A percentile compares a stretch with the other conserved stretches of the same genome.
These are phyloP conservation scores for Avahi laniger DNA, from an alignment of 2,797 vertebrate genomes.

Conservation along the genomic window DNA sequence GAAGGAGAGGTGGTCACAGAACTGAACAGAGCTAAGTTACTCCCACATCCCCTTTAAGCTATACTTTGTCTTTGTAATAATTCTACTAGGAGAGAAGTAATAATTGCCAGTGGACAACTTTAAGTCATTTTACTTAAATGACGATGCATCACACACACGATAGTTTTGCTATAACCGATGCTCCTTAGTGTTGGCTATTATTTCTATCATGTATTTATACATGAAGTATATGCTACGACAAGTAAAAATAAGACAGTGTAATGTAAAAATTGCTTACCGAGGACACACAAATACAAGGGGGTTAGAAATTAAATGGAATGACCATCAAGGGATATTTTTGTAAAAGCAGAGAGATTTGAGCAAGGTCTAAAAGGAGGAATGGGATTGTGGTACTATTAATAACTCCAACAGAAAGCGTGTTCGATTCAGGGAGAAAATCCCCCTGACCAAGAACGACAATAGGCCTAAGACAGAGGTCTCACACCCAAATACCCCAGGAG, in stretches of 20 bases:
- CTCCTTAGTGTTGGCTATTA: not conserved
- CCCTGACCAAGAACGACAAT: not conserved
- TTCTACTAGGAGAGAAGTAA: not conserved
- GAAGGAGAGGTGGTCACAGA: rapidly evolving
- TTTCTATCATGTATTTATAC: not conserved
- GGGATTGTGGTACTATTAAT: not conserved
- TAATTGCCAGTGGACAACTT: not conserved
- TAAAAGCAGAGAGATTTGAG: not conserved
- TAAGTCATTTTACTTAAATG: not conserved
- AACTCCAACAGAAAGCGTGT: not conserved
- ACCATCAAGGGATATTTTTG: not conserved
- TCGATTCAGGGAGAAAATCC: not conserved
- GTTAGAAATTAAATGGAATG: not conserved
- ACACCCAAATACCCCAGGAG: not conserved
- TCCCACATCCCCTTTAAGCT: not conserved
- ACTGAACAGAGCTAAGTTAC: not conserved
- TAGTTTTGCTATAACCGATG: not conserved
- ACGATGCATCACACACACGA: not conserved
- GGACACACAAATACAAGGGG: not conserved
- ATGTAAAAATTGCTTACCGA: not conserved
- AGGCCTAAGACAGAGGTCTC: not conserved
- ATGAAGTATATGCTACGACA: not conserved
- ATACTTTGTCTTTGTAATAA: not conserved
- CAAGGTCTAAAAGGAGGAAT: not conserved
- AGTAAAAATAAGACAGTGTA: not conserved